A percentile compares a stretch with the other conserved stretches of the same genome.
Conservation (phyloP, 2,797 vertebrate species). For the Phaenicophaeus curvirostris region DNA sequence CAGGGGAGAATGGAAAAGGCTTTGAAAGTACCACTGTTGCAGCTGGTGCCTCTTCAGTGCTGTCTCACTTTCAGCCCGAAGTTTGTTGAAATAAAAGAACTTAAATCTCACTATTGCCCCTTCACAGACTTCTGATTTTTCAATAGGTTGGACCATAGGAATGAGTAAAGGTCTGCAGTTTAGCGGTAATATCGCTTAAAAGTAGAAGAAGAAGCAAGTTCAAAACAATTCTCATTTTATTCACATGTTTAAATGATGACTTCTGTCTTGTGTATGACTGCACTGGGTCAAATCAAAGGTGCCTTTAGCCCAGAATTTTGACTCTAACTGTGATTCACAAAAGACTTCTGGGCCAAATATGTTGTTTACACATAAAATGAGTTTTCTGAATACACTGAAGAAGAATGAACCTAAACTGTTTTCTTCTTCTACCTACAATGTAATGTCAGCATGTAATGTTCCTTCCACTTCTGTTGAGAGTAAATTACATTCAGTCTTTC, state of each 20-base stretch:
- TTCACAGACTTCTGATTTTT: not conserved
- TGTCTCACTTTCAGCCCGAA: not conserved
- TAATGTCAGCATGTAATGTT: not conserved
- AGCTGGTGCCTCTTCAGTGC: not conserved
- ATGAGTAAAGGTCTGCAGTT: not conserved
- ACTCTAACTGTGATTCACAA: not conserved
- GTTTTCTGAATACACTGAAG: not conserved
- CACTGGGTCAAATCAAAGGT: not conserved
- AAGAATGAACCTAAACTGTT: not conserved
- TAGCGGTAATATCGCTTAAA: not conserved
- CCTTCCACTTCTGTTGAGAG: not conserved
- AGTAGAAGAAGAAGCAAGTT: not conserved
- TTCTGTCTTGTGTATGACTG: not conserved
- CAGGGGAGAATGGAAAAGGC: not conserved
- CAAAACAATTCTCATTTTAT: not conserved
- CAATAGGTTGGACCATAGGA: not conserved
- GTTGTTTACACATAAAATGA: not conserved
- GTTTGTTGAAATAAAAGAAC: not conserved
- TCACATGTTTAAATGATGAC: not conserved
- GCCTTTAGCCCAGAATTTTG: not conserved
- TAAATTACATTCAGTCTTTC: not conserved
- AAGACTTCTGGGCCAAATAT: not conserved
- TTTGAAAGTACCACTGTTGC: not conserved
- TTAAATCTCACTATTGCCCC: not conserved
- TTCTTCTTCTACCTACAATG: not conserved